A percentile compares a stretch with the other conserved stretches of the same genome.
phyloP scores from a whole-genome alignment of 2,797 vertebrate genomes.

The Triplophysa bombifrons region DNA sequence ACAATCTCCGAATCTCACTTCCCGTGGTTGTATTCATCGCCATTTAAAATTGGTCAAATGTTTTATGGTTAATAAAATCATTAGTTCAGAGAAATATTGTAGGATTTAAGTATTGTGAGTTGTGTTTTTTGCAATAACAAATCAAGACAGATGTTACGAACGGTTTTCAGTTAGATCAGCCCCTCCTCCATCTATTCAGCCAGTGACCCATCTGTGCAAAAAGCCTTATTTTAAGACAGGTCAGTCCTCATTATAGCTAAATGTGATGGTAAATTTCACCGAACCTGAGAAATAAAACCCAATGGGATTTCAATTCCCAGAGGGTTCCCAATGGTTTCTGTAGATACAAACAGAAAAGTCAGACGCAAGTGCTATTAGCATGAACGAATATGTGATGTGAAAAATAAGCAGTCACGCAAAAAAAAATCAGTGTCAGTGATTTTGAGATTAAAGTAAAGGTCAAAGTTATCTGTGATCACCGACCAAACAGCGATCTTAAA shows the following conservation, averaged over 20 bases:
- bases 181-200: constrained; percentile 40
- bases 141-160: constrained; percentile 21
- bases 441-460: constrained; percentile 42
- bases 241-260: constrained; percentile 53
- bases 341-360: constrained; percentile 1
- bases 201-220: constrained; percentile 51
- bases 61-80: background rate
- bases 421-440: constrained; percentile 44
- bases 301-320: constrained; percentile 46
- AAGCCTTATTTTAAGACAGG: constrained; percentile 47
- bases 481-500: constrained; percentile 38
- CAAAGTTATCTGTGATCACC: constrained; percentile 46
- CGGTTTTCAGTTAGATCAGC: constrained; percentile 15
- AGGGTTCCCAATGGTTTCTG: constrained; percentile 18
- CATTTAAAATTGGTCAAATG: background rate
- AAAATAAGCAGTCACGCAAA: constrained; percentile 41
- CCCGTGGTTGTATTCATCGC: too few species aligned
- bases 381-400: constrained; percentile 10
- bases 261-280: constrained; percentile 33
- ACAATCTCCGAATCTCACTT: too few species aligned
- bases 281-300: constrained; percentile 9
- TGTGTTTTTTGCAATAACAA: constrained; percentile 16
- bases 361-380: constrained; percentile 16
- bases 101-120: background rate
- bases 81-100: background rate